Evolutionary conservation across 2,888 invertebrate species (phyloP), one percentile per base, ranked within the genome.

Genomic region (Drosophila robusta): DNA sequence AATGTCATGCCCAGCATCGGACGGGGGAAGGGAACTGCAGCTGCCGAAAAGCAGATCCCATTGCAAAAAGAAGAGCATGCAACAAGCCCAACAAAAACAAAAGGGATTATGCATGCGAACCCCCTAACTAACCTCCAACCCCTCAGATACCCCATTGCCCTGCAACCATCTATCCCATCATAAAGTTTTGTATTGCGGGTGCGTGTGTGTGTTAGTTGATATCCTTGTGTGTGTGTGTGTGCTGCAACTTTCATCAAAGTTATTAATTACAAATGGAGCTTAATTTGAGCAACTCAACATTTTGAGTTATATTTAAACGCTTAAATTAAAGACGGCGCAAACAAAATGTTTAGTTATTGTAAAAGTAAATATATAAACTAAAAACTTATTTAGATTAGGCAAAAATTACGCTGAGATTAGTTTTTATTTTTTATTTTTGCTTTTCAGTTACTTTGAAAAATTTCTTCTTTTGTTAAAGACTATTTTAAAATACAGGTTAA

Each of bases 221-320:
- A 86, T 66, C 57, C 69, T 67, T 84, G 49, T 61, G 52, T 12
- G 24, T 29, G 46, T 46, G 67, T 49, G 49, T 45, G 55, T 34
- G 44, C 44, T 44, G 49, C 44, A 64, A 78, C 51, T 70, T 69
- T 51, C 46, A 54, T 62, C 83, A 83, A 76, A 51, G 75, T 73
- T 88, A 83, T 88, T 78, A 86, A 76, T 83, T 83, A 72, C 83
- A 74, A 61, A 61, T 55, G 32, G 12, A 36, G 46, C 52, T 57
- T 55, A 73, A 61, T 64, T 39, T 42, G 12, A 9, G 22, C 46
- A 63, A 47, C 45, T 36, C 12, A 32, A 47, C 49, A 24, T 11
- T 38, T 49, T 41, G 16, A 39, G 12, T 18, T 38, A 52, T 26
- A 26, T 38, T 41, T 9, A 51, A 42, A 18, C n/a, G 0, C 36